Evolutionary conservation across 2,888 invertebrate genomes (phyloP), one percentile per base, ranked within the genome.

Genomic region (Hyalella azteca): DNA sequence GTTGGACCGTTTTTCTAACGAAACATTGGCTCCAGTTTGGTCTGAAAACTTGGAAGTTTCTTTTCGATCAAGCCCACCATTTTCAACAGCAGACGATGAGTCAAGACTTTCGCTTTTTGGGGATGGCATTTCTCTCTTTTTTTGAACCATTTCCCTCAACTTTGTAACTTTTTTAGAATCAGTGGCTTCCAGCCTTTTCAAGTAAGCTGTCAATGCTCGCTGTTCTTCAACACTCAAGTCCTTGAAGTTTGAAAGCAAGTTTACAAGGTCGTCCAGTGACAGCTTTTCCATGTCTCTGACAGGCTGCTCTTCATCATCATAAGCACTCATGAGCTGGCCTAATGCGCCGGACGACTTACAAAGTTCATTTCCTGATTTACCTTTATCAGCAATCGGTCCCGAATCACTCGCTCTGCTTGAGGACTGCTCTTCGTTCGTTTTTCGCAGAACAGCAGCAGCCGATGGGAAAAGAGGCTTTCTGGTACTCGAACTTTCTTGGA

Each of bases 211-310:
- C 4, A 95, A 90, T 85, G 93, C 93, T 87, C 94, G 93, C 86
- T 95, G 95, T 87, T 95, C 95, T 84, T 94, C 93, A 0, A 92
- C 91, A 0, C 93, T 93, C 19, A 95, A 88, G 86, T 94, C 93
- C 87, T 93, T 94, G 85, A 93, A 93, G 87, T 94, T 95, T 87
- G 94, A 93, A 79, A 95, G 87, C 1, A 95, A 88, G 0, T 93
- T 92, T 87, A 94, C 93, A 73, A 95, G 87, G 86, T 95, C 95
- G 0, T 92, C 91, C 87, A 95, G 94, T 0, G 94, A 93, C 11
- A 95, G 88, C 26, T 84, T 85, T 4, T 84, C 85, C 80, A 82
- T 81, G 48, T 84, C 84, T n/a, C 73, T 60, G 22, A 22, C 78
- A 15, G 59, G 73, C 19, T 78, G 60, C 26, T 81, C 81, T 13